Percentiles rank a stretch among this genome's conserved stretches.
Conservation (phyloP, 2,113 vertebrate genomes). For the Daphoenositta chrysoptera region DNA sequence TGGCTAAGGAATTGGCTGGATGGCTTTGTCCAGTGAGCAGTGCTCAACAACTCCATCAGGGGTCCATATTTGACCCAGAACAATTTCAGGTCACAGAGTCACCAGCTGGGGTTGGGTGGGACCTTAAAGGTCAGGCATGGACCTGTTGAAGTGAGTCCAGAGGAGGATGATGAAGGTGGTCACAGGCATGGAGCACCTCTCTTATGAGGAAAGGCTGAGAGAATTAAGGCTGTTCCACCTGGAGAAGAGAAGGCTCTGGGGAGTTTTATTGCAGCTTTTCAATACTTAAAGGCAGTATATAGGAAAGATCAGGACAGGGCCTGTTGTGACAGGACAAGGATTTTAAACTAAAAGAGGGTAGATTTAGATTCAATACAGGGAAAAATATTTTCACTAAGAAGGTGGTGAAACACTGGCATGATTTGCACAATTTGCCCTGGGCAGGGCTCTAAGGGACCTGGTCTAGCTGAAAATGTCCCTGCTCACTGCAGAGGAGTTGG, state of each 20-base stretch:
- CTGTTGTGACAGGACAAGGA: not conserved
- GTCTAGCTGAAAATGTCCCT: not conserved
- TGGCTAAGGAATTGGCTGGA: not conserved
- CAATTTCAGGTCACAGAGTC: not conserved
- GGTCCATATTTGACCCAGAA: accelerated
- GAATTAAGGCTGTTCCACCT: not conserved
- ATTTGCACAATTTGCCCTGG: not conserved
- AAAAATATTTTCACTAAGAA: not conserved
- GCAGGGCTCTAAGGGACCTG: not conserved
- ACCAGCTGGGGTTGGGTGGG: accelerated
- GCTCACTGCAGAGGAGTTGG: not conserved
- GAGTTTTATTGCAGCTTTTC: not conserved
- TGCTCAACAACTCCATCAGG: not conserved
- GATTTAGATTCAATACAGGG: not conserved
- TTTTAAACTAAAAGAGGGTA: not conserved
- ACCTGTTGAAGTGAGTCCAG: accelerated
- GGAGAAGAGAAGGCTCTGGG: not conserved
- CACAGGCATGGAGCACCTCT: accelerated
- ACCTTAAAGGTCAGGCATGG: not conserved
- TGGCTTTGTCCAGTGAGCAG: accelerated
- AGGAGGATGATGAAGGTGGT: not conserved
- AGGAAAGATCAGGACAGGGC: not conserved
- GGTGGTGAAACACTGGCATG: not conserved
- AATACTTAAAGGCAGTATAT: not conserved
- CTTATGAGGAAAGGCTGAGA: not conserved